Evolutionary conservation across 2,113 vertebrate genomes (phyloP).

Genomic region (Plecturocebus donacophilus): DNA sequence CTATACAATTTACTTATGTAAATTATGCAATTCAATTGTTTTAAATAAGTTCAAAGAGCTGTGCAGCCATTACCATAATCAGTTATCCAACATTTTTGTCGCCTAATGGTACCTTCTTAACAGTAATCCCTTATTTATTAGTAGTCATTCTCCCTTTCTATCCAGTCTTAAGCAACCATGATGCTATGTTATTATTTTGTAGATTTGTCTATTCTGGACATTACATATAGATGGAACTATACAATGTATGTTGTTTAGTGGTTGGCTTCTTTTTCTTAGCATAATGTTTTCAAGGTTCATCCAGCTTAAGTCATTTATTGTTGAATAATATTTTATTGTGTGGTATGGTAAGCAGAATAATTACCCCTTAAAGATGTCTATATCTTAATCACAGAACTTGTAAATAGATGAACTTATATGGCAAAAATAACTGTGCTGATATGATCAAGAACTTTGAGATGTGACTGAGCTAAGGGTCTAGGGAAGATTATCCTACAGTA

Average conservation of each 20-base stretch:
- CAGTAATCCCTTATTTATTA: neutral
- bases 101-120: no score
- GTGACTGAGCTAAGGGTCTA: neutral
- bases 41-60: neutral
- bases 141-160: neutral
- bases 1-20: neutral
- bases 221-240: neutral
- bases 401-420: neutral
- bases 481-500: neutral
- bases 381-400: neutral
- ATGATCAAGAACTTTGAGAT: neutral
- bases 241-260: neutral
- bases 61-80: neutral
- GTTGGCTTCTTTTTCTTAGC: neutral
- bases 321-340: neutral
- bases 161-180: neutral
- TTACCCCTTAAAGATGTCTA: neutral
- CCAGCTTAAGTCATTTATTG: neutral
- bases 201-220: neutral
- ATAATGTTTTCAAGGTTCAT: neutral
- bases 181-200: neutral
- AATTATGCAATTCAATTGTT: neutral
- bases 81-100: neutral
- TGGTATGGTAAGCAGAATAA: neutral
- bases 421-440: neutral